Conservation (phyloP, 1,140 invertebrate genomes). For the Hyphantria cunea region DNA sequence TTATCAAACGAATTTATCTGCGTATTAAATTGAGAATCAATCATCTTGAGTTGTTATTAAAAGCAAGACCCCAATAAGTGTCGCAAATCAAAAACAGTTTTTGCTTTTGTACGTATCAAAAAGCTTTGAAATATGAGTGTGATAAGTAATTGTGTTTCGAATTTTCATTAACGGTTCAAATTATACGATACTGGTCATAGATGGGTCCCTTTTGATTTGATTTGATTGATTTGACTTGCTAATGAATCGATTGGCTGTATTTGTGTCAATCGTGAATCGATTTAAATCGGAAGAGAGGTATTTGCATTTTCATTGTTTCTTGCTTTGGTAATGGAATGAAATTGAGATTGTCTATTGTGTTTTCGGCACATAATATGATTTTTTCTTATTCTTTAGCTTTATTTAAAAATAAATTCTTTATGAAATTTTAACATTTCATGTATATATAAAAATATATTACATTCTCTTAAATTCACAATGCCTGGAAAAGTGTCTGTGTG, state of each 20-base stretch:
- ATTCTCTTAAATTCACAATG: too few species aligned
- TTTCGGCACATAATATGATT: too few species aligned
- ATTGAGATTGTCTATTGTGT: too few species aligned
- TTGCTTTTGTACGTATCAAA: background rate
- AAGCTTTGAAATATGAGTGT: background rate
- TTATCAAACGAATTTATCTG: too few species aligned
- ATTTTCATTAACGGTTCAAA: background rate
- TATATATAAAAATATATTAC: too few species aligned
- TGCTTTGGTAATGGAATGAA: background rate
- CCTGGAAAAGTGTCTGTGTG: too few species aligned
- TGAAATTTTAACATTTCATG: too few species aligned
- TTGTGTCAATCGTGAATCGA: conserved; percentile 12
- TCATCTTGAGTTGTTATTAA: too few species aligned
- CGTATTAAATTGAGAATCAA: too few species aligned
- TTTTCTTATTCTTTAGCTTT: too few species aligned
- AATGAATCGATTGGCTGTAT: conserved; percentile 24
- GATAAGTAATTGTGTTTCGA: background rate
- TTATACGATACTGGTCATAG: conserved; percentile 8
- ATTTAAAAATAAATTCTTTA: too few species aligned
- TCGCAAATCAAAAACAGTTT: background rate
- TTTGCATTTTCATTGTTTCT: conserved; percentile 11
- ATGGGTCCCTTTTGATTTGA: conserved; percentile 4
- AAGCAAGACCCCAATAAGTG: too few species aligned
- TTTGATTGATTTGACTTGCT: conserved; percentile 29
- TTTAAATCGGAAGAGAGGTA: conserved; percentile 19